These are phyloP conservation scores for Gnathonemus echidnorhynchus DNA, from an alignment of 2,113 vertebrate genomes.

Conservation along the genomic window DNA sequence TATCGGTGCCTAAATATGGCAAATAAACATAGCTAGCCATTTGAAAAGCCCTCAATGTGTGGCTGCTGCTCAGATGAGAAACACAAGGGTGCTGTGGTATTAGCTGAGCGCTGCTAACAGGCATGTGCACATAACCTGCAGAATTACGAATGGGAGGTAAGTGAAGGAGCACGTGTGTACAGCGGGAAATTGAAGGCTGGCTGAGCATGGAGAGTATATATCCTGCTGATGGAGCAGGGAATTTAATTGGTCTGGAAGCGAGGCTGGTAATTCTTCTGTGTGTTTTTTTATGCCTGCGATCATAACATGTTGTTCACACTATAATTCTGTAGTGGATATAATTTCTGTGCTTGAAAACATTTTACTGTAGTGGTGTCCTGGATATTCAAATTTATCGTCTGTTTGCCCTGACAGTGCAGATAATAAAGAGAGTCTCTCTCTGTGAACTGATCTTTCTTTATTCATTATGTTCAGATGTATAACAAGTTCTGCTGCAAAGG, in stretches of 20 bases:
- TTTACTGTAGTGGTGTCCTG: constrained; percentile 22
- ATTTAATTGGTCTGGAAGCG: background rate
- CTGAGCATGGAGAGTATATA: background rate
- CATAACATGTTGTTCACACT: constrained; percentile 4
- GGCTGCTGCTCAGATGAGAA: background rate
- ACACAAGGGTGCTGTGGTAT: background rate
- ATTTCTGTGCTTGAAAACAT: constrained; percentile 2
- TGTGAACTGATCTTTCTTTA: constrained; percentile 26
- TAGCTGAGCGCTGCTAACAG: background rate
- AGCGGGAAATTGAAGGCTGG: background rate
- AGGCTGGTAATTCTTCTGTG: background rate
- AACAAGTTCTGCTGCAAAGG: background rate
- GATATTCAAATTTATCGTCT: constrained; percentile 36
- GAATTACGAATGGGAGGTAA: background rate
- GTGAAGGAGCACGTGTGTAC: background rate
- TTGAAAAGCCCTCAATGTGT: constrained; percentile 21
- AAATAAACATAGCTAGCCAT: constrained; percentile 50
- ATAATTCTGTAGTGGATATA: background rate
- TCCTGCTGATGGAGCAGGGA: background rate
- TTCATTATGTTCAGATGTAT: background rate
- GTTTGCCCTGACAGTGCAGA: constrained; percentile 25
- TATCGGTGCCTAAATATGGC: constrained; percentile 61
- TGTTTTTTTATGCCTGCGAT: background rate
- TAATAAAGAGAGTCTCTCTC: constrained; percentile 19
- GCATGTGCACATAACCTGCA: background rate